phyloP scores from a whole-genome alignment of 1,140 invertebrate species.

The Pantala flavescens region DNA sequence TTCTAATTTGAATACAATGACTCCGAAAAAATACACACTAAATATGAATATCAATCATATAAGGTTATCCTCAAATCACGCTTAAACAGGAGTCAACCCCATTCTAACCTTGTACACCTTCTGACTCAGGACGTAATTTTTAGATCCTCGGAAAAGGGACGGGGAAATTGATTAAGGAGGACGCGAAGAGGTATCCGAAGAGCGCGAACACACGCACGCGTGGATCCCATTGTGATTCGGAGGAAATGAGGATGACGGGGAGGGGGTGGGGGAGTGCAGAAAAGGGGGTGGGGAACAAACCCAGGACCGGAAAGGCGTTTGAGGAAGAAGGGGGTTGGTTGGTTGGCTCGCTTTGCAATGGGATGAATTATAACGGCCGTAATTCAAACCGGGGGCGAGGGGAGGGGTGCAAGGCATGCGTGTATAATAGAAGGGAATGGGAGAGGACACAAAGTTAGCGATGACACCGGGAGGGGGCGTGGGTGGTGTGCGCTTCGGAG shows the following conservation, averaged over 20 bases:
- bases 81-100: too few relatives aligned
- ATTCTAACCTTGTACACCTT: too few relatives aligned
- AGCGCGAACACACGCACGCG: conserved; percentile 5
- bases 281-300: background rate
- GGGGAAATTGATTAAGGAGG: conserved; percentile 2
- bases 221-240: background rate
- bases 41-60: too few relatives aligned
- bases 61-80: too few relatives aligned
- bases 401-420: background rate
- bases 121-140: too few relatives aligned
- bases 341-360: conserved; percentile 7
- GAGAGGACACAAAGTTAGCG: background rate
- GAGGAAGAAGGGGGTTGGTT: background rate
- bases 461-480: background rate
- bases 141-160: background rate
- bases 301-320: background rate
- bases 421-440: background rate
- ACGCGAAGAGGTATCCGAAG: background rate
- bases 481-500: background rate
- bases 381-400: background rate
- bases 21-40: too few relatives aligned
- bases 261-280: background rate
- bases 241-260: background rate
- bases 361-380: conserved; percentile 4
- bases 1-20: too few relatives aligned